These are phyloP conservation scores for Phallusia fumigata DNA, from an alignment of 23 tunicate species.

Conservation along the genomic window DNA sequence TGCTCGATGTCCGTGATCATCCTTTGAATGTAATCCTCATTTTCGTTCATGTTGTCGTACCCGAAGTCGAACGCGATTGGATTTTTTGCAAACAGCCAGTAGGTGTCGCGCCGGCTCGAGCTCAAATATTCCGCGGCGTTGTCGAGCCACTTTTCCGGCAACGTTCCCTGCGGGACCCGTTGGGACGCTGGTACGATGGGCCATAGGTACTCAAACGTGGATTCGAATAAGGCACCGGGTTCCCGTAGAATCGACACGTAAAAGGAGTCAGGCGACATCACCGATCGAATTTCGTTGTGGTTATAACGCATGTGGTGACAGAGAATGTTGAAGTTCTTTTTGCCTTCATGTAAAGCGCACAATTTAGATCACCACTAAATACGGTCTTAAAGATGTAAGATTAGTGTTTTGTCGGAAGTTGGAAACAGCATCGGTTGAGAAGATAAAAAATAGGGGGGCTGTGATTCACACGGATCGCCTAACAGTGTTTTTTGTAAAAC, in stretches of 20 bases:
- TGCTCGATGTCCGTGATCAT: conserved; percentile 18
- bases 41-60: no score
- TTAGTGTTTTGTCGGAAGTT: no score
- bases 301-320: no score
- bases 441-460: no score
- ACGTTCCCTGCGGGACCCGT: conserved; percentile 7
- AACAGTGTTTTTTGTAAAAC: no score
- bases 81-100: conserved; percentile 30
- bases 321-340: conserved; percentile 15
- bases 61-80: conserved; percentile 34
- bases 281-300: conserved; percentile 5
- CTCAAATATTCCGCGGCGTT: conserved; percentile 19
- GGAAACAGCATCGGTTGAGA: no score
- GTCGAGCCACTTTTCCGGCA: conserved; percentile 50
- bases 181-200: conserved; percentile 30
- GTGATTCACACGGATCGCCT: no score
- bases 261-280: conserved; percentile 29
- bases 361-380: no score
- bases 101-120: background rate
- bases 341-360: no score
- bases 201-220: conserved; percentile 51
- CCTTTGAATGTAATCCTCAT: conserved; percentile 12
- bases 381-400: no score
- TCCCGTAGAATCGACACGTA: conserved; percentile 57
- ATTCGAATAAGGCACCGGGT: conserved; percentile 54